phyloP scores from a whole-genome alignment of 1,140 invertebrate genomes.

The Philotrypesis tridentata region DNA sequence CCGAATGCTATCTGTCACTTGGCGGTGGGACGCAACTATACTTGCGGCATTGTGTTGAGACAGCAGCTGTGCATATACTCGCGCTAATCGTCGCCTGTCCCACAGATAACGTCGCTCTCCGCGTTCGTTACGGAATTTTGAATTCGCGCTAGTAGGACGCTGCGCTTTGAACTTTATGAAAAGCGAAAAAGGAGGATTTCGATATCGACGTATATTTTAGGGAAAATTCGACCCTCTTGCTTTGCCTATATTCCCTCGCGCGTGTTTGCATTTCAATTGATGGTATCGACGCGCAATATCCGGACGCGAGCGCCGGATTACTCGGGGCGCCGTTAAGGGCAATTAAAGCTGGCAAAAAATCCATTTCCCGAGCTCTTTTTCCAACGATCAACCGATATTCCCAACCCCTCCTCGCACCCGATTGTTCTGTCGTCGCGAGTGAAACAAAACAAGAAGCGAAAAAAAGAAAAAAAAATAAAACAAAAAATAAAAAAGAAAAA shows the following conservation, averaged over 20 bases:
- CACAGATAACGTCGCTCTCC: neutral
- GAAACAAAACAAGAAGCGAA: too few relatives aligned
- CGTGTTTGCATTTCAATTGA: conserved; percentile 33
- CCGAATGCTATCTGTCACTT: neutral
- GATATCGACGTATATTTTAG: too few relatives aligned
- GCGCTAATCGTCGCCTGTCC: neutral
- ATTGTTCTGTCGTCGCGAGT: neutral
- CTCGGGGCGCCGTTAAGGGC: conserved; percentile 3
- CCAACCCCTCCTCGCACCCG: neutral
- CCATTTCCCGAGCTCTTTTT: conserved; percentile 8
- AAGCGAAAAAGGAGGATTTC: neutral
- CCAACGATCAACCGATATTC: conserved; percentile 2
- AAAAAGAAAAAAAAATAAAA: too few relatives aligned
- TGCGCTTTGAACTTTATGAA: too few relatives aligned
- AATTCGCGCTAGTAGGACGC: neutral
- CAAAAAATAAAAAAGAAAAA: too few relatives aligned
- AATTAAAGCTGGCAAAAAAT: conserved; percentile 25
- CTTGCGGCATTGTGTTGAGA: neutral
- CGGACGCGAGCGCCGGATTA: conserved; percentile 2
- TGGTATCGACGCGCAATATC: conserved; percentile 30
- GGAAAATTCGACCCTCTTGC: neutral
- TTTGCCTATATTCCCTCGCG: neutral
- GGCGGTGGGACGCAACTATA: neutral
- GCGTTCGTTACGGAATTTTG: neutral
- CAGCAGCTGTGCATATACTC: too few relatives aligned